phyloP scores from a whole-genome alignment of 2,888 invertebrate genomes.

The Lepeophtheirus nordmannii region DNA sequence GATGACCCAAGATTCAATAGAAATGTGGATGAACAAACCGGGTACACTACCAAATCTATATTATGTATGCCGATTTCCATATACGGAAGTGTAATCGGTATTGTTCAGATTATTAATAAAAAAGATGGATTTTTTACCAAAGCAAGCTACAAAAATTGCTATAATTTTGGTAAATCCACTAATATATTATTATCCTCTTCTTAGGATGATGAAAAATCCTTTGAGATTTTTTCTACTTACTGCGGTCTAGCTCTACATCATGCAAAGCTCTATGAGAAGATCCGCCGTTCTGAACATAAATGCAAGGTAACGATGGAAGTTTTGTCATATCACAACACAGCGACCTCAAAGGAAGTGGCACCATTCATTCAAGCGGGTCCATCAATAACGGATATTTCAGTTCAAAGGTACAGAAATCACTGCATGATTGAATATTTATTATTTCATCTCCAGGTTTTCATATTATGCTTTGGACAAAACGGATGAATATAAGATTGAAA shows the following conservation, averaged over 20 bases:
- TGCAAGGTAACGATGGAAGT: constrained; percentile 64
- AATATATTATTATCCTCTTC: not conserved
- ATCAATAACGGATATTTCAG: constrained; percentile 1
- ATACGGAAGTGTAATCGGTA: constrained; percentile 58
- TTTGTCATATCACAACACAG: constrained; percentile 63
- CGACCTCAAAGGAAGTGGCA: constrained; percentile 53
- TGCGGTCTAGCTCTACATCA: constrained; percentile 71
- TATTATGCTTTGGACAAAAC: constrained; percentile 55
- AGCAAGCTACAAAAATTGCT: constrained; percentile 28
- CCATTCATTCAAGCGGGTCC: constrained; percentile 26
- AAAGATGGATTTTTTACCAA: constrained; percentile 35
- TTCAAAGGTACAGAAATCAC: constrained; percentile 9
- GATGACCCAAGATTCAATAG: constrained; percentile 59
- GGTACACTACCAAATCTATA: constrained; percentile 41
- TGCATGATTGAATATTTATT: not conserved
- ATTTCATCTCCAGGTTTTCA: constrained; percentile 41
- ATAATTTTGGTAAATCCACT: not conserved
- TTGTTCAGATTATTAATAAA: constrained; percentile 71
- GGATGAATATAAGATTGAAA: constrained; percentile 53
- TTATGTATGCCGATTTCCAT: constrained; percentile 79
- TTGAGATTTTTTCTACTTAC: constrained; percentile 67
- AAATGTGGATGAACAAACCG: constrained; percentile 50
- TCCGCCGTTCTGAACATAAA: constrained; percentile 63
- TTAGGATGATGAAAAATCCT: constrained; percentile 58
- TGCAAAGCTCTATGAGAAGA: constrained; percentile 66